Conservation (phyloP, 2,113 vertebrate genomes). For the Pristiophorus japonicus region DNA sequence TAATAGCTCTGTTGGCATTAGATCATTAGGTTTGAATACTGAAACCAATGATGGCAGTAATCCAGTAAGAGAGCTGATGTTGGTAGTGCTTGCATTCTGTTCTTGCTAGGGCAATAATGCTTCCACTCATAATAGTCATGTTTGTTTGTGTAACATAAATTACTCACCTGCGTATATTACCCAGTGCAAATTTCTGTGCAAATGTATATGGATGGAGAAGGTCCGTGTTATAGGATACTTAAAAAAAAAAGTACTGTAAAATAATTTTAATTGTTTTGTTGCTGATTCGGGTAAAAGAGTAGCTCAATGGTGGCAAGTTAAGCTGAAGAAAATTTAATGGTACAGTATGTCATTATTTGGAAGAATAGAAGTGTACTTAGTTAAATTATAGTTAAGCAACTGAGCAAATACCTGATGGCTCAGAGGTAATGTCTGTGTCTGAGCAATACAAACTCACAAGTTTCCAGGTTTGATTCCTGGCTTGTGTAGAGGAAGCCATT, state of each 20-base stretch:
- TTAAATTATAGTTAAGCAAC: neutral
- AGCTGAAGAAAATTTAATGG: neutral
- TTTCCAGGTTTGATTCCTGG: neutral
- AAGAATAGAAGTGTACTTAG: neutral
- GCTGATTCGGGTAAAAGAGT: neutral
- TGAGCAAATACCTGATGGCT: neutral
- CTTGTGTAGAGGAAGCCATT: neutral
- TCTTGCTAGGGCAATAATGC: neutral
- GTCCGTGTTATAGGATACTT: neutral
- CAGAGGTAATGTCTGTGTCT: neutral
- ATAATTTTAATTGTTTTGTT: neutral
- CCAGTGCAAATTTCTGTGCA: neutral
- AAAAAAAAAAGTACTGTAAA: neutral
- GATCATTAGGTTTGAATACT: neutral
- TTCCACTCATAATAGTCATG: neutral
- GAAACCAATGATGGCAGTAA: slow-evolving; percentile 13
- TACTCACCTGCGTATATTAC: neutral
- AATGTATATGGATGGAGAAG: neutral
- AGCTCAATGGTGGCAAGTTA: neutral
- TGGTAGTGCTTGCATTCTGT: neutral
- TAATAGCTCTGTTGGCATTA: slow-evolving; percentile 20
- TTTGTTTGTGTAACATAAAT: neutral
- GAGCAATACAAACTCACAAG: too few species aligned
- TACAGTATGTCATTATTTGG: neutral
- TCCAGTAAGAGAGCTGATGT: neutral